Percentiles rank a stretch among this genome's conserved stretches.
Conservation (phyloP, 2,888 invertebrate genomes). For the Eristalis arbustorum region DNA sequence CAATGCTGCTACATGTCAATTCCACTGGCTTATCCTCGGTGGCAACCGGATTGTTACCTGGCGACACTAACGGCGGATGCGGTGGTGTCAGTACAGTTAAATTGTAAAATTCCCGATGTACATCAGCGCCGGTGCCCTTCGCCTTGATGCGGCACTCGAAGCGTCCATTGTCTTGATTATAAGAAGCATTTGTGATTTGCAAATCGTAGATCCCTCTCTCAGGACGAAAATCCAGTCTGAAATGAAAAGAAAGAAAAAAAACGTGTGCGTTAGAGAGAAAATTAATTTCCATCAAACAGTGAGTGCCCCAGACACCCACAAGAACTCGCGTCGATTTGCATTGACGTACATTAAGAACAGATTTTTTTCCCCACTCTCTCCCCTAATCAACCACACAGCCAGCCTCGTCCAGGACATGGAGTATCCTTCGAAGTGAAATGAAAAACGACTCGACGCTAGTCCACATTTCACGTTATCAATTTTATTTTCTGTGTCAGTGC, state of each 20-base stretch:
- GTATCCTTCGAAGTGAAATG: conserved; percentile 35
- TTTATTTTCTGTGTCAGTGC: conserved; percentile 49
- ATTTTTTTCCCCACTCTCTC: neutral
- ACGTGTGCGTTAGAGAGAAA: conserved; percentile 18
- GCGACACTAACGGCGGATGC: conserved; percentile 88
- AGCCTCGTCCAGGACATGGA: too few species aligned
- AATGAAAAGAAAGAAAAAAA: conserved; percentile 68
- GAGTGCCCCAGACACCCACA: conserved; percentile 12
- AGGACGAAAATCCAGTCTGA: conserved; percentile 89
- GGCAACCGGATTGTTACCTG: conserved; percentile 88
- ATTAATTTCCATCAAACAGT: conserved; percentile 31
- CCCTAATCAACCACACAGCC: too few species aligned
- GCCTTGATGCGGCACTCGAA: conserved; percentile 95
- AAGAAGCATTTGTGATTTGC: conserved; percentile 92
- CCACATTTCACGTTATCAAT: conserved; percentile 62
- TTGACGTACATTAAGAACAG: conserved; percentile 36
- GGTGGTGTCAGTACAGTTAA: conserved; percentile 93
- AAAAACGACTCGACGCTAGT: conserved; percentile 52
- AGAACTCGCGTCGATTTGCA: conserved; percentile 41
- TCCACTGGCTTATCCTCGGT: conserved; percentile 90
- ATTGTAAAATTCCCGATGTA: conserved; percentile 91
- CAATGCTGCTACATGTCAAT: conserved; percentile 89
- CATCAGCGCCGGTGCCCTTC: conserved; percentile 89
- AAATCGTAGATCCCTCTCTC: conserved; percentile 93
- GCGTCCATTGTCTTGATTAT: conserved; percentile 93